Conservation (phyloP, 2,113 vertebrate genomes). For the Macheiramphus alcinus region DNA sequence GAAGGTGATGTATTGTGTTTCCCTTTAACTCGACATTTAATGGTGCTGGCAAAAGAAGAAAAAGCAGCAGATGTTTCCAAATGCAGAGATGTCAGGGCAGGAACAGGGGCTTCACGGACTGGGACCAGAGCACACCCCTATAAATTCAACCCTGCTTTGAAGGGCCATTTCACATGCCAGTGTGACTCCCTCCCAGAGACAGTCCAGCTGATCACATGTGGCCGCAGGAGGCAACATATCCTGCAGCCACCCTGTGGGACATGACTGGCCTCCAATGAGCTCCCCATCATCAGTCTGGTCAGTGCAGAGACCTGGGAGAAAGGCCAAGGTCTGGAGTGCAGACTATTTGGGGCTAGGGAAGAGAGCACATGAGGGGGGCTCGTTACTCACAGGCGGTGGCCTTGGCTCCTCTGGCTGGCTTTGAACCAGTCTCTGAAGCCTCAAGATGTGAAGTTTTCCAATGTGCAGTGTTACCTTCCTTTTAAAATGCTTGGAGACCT, state of each 20-base stretch:
- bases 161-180: not conserved
- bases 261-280: not conserved
- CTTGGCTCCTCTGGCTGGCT: not conserved
- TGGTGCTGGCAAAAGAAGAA: not conserved
- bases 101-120: accelerated
- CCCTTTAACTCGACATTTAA: not conserved
- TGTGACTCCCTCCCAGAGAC: not conserved
- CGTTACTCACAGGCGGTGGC: not conserved
- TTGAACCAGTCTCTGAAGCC: not conserved
- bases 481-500: not conserved
- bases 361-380: not conserved
- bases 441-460: not conserved
- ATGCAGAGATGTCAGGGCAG: not conserved
- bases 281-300: not conserved
- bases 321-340: not conserved
- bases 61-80: not conserved
- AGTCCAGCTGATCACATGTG: not conserved
- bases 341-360: not conserved
- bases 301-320: not conserved
- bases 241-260: not conserved
- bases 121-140: not conserved
- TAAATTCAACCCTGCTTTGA: not conserved
- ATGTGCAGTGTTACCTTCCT: not conserved
- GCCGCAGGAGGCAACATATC: not conserved
- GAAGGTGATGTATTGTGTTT: conserved; percentile 30